Evolutionary conservation across 2,797 vertebrate genomes (phyloP).

Genomic region (Leptodactylus fallax): DNA sequence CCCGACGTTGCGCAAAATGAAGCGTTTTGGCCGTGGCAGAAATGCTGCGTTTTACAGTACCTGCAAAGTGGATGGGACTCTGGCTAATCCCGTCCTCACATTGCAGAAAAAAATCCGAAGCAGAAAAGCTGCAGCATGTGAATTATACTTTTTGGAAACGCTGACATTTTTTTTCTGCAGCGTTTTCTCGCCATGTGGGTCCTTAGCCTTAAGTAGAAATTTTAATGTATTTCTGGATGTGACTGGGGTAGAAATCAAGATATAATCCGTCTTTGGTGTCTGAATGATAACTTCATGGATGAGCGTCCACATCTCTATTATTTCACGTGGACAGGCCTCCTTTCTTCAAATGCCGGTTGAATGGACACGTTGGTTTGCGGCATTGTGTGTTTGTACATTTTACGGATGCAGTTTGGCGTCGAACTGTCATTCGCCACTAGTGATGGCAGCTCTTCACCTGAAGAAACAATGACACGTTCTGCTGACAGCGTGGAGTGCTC

Average conservation of each 20-base stretch:
- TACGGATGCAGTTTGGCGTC: background rate
- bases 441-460: conserved; percentile 6
- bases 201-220: background rate
- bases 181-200: no score
- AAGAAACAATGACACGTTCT: conserved; percentile 12
- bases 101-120: no score
- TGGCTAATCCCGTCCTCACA: no score
- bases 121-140: no score
- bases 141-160: no score
- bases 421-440: background rate
- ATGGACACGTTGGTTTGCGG: background rate
- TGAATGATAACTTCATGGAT: background rate
- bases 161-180: no score
- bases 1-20: no score
- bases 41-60: no score
- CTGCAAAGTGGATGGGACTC: no score
- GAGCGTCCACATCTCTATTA: background rate
- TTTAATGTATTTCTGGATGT: background rate
- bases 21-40: no score
- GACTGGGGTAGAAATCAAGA: background rate
- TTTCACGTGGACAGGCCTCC: background rate
- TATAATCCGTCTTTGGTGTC: background rate
- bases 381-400: no score
- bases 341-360: background rate
- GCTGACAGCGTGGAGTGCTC: background rate